Evolutionary conservation across 2,113 vertebrate species (phyloP), one percentile per base, ranked within the genome.

Genomic region (Sphyrna mokarran): DNA sequence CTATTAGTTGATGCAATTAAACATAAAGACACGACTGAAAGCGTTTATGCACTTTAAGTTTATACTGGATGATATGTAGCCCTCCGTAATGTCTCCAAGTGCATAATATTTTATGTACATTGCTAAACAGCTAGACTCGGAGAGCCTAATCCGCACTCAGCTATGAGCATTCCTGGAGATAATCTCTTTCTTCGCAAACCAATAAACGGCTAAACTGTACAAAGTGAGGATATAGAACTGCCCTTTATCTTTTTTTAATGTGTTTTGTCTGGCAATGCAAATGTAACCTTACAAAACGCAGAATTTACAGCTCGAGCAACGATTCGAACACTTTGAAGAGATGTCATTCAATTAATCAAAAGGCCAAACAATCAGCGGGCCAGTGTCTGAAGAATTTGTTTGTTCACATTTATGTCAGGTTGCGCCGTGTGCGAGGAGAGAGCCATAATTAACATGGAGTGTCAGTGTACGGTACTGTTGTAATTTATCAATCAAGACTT

Each of bases 201-300:
- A 95, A 72, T 95, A 95, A 95, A 72, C 72, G 69, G 94, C 69
- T 70, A 72, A 72, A 95, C 94, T 48, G 43, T 43, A 72, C 43
- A 48, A 95, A 95, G 94, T 70, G 94, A 95, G 94, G 72, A 95
- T 95, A 95, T 95, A 76, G 68, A 70, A 22, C 94, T 95, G 94
- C 94, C 94, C 94, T 95, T 95, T 72, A 95, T 95, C 68, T 95
- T 95, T 95, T 95, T 95, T 95, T 95, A 95, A 95, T 95, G 94
- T 95, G 68, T 95, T 95, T 95, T 95, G 94, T 95, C 68, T 95
- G 94, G 69, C 68, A 95, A 95, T 95, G 94, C 94, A 95, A 95
- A 95, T 95, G 94, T 95, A 95, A 95, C 94, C 94, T 95, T 95
- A 95, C 70, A 95, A 95, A 95, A 95, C 54, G 68, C 18, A 54